Base-by-base conservation (phyloP, 2,888 invertebrate genomes). In the Microchrysa polita region DNA sequence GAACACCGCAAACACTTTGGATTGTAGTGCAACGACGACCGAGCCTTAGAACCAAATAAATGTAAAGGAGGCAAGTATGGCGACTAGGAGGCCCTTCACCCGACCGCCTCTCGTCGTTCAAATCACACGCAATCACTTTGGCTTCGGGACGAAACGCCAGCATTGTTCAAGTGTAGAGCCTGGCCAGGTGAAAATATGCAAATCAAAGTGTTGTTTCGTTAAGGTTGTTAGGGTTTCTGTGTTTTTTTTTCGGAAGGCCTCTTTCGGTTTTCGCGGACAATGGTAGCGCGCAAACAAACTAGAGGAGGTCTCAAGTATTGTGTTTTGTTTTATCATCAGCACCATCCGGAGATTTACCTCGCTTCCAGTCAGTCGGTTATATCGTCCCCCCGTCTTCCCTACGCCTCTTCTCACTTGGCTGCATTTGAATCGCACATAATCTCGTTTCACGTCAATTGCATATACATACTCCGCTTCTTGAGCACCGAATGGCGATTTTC, bases 101-200 rank as follows among this genome's bases (percentile, higher is more conserved):
- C 27, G 7, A 48, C 4, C 16, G n/a, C n/a, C n/a, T n/a, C n/a
- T n/a, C n/a, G n/a, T n/a, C 10, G 48, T 2, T 2, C 48, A 48
- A 48, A 48, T 48, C 48, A 48, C 48, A 48, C 48, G 48, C 48
- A 48, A 48, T 48, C 48, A 48, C 2, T 48, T 48, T 12, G 27
- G 27, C 2, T 34, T 34, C 27, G 7, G 7, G 27, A 2, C 48
- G 48, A 48, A n/a, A n/a, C n/a, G n/a, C n/a, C n/a, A n/a, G 16
- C 5, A 48, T 4, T 48, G 48, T 48, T 48, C 5, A 48, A 48
- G 48, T n/a, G n/a, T 48, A n/a, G 48, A 48, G 14, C 48, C n/a
- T 48, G 5, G 4, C 65, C 65, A 65, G 65, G 65, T 65, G 65
- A 48, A 44, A 65, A 65, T 65, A 65, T 65, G 65, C 65, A 65